These are phyloP conservation scores for Salvelinus alpinus DNA, from an alignment of 2,113 vertebrate species.

Conservation along the genomic window DNA sequence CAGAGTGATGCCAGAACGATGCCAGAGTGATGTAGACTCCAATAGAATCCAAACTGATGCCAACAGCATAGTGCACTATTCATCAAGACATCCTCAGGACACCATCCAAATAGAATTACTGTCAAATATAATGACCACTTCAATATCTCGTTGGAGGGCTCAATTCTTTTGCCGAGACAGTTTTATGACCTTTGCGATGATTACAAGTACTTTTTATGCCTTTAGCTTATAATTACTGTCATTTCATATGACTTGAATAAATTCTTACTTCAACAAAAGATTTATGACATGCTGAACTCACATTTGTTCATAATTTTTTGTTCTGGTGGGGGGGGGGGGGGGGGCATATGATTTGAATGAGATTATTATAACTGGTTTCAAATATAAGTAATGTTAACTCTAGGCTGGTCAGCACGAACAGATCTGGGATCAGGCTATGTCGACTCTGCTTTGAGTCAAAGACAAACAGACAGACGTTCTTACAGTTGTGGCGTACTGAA, in stretches of 20 bases:
- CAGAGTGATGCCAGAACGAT: conserved; percentile 21
- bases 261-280: not conserved
- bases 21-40: conserved; percentile 23
- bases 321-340: not conserved
- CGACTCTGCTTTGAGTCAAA: not conserved
- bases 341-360: not conserved
- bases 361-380: not conserved
- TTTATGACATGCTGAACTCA: not conserved
- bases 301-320: not conserved
- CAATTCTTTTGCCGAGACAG: not conserved
- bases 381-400: too few species aligned
- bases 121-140: not conserved
- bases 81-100: conserved; percentile 16
- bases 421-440: not conserved
- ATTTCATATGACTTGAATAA: not conserved
- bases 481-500: conserved; percentile 77
- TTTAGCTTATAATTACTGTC: not conserved
- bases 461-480: conserved; percentile 37
- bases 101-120: conserved; percentile 20
- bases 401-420: too few species aligned
- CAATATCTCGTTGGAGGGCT: not conserved
- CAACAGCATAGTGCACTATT: conserved; percentile 19
- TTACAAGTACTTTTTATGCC: not conserved
- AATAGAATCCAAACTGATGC: not conserved
- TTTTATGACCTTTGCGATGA: not conserved